phyloP scores from a whole-genome alignment of 1,140 invertebrate genomes.

The Drosophila punjabiensis region DNA sequence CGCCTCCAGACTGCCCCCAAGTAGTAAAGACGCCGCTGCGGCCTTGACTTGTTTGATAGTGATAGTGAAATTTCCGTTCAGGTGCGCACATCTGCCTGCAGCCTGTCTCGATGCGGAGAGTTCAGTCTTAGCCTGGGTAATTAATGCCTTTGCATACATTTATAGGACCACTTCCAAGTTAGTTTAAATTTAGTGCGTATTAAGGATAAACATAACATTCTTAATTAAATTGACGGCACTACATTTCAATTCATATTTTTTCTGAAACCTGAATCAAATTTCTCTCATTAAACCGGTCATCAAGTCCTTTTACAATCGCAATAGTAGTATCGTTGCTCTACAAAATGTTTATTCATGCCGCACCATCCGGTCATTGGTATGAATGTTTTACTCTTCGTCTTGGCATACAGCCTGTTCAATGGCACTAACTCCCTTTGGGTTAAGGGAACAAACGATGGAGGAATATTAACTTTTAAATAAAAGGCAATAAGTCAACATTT shows the following conservation, averaged over 20 bases:
- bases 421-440: too few relatives aligned
- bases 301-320: background rate
- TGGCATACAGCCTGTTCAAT: too few relatives aligned
- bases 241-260: background rate
- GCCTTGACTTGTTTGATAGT: conserved; percentile 33
- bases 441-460: too few relatives aligned
- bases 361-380: background rate
- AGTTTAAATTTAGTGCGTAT: background rate
- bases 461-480: too few relatives aligned
- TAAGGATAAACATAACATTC: background rate
- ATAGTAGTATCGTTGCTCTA: background rate
- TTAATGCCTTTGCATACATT: background rate
- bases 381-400: background rate
- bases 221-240: background rate
- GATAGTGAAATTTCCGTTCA: conserved; percentile 41
- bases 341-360: background rate
- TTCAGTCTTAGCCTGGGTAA: background rate
- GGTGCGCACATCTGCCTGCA: conserved; percentile 8
- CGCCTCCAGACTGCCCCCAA: conserved; percentile 19
- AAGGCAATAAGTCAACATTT: too few relatives aligned
- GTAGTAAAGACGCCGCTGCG: conserved; percentile 30
- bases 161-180: background rate
- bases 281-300: background rate
- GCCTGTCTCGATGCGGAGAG: too few relatives aligned
- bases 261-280: background rate